Base-by-base conservation (phyloP, 2,113 vertebrate species). In the Chlamydotis undulata region DNA sequence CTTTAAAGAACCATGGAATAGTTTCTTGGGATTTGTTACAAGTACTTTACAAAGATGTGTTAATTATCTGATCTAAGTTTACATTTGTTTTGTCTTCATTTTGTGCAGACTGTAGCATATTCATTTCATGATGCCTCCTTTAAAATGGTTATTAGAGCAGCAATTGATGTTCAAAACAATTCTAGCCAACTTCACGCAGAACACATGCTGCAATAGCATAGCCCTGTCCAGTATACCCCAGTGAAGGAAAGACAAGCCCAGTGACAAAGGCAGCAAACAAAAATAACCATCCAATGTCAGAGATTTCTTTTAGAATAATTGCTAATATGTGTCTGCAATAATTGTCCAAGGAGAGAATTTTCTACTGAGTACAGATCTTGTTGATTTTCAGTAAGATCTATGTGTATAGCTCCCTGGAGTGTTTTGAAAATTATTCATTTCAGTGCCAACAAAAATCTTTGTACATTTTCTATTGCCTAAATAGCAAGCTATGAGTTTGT, bases 51-150 rank as follows among this genome's bases (percentile, higher is more conserved):
- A 90, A 83, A 90, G 43, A 63, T 5, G 0, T 10, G 12, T 81
- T 88, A 92, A 94, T 90, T 88, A 91, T 75, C 90, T 80, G 69
- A 94, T 92, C 63, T 67, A 85, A 94, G 86, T 90, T 94, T 90
- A 93, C 49, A 89, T 75, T 81, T 86, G 47, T 64, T 93, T 87
- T 73, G 79, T 78, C 61, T 92, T 87, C 14, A 23, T 75, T 94
- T 79, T 53, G 13, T 78, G 43, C 18, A 78, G 73, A 68, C 39
- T 37, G 24, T 21, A 68, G 33, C 19, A 49, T 56, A 90, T 61
- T 68, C 7, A 56, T 89, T 83, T 93, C 56, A 64, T 61, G 15
- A 31, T 39, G 29, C 69, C 45, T 67, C 52, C 60, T 79, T 75
- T 79, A 67, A 94, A 94, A 84, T 24, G 26, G 63, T 41, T 87